A percentile compares a stretch with the other conserved stretches of the same genome.
Evolutionary conservation across 2,888 invertebrate species (phyloP).

Genomic region (Temnothorax unifasciatus): DNA sequence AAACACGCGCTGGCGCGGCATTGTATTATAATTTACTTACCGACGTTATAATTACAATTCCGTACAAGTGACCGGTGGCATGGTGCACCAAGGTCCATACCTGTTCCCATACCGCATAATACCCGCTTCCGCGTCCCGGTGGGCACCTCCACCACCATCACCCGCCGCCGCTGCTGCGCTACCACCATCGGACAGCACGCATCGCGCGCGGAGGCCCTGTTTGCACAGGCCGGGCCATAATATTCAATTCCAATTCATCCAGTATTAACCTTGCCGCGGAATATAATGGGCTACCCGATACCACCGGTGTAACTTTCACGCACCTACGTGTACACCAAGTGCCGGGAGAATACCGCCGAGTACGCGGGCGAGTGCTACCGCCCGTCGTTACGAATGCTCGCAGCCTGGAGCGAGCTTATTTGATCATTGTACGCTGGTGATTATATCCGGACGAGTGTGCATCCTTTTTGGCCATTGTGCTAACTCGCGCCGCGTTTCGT

Average conservation of each 20-base stretch:
- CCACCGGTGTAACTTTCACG: constrained; percentile 64
- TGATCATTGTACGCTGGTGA: constrained; percentile 53
- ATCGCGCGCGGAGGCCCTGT: constrained; percentile 73
- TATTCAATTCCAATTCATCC: constrained; percentile 85
- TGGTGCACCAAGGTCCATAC: constrained; percentile 54
- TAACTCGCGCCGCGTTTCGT: constrained; percentile 28
- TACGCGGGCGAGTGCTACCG: constrained; percentile 30
- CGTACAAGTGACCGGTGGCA: constrained; percentile 78
- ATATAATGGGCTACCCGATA: constrained; percentile 71
- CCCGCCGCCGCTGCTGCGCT: constrained; percentile 1
- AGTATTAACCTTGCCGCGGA: constrained; percentile 80
- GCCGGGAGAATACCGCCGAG: constrained; percentile 43
- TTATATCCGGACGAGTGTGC: constrained; percentile 42
- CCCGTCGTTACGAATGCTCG: constrained; percentile 39
- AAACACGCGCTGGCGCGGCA: constrained; percentile 82
- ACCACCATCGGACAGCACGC: constrained; percentile 17
- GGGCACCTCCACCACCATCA: constrained; percentile 29
- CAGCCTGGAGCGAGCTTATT: constrained; percentile 51
- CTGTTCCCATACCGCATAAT: constrained; percentile 40
- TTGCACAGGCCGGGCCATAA: constrained; percentile 85
- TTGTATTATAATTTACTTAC: constrained; percentile 86
- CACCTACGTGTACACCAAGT: constrained; percentile 49
- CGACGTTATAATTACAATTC: constrained; percentile 86
- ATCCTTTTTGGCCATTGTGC: constrained; percentile 51
- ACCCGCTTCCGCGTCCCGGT: constrained; percentile 60